These are phyloP conservation scores for Nematopogon swammerdamellus DNA, from an alignment of 2,888 invertebrate species.

Conservation along the genomic window DNA sequence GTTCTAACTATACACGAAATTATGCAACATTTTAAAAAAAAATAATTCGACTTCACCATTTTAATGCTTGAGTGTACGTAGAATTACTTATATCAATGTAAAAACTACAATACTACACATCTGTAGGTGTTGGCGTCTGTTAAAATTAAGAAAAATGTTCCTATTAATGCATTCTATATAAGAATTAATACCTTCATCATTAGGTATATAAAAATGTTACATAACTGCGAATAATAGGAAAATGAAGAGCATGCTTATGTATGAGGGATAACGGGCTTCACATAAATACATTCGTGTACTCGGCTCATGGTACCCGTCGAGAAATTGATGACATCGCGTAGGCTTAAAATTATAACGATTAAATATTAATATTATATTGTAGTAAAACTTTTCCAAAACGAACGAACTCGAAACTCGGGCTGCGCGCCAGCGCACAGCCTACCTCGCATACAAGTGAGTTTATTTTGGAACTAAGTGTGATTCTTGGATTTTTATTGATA, in stretches of 20 bases:
- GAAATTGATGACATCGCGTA: constrained; percentile 44
- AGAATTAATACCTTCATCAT: background rate
- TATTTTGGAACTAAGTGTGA: constrained; percentile 74
- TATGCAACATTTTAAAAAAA: background rate
- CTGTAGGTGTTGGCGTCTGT: background rate
- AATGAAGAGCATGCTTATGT: background rate
- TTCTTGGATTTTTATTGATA: constrained; percentile 64
- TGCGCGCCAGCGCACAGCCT: constrained; percentile 59
- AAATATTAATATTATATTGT: constrained; percentile 53
- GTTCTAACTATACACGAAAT: background rate
- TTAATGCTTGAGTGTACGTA: background rate
- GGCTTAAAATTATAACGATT: constrained; percentile 51
- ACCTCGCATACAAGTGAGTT: constrained; percentile 75
- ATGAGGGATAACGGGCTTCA: background rate
- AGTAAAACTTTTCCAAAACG: constrained; percentile 58
- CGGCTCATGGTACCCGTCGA: constrained; percentile 20
- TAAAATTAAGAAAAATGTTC: background rate
- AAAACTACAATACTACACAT: background rate
- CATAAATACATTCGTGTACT: background rate
- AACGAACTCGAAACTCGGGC: constrained; percentile 60
- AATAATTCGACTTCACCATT: background rate
- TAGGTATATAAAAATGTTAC: background rate
- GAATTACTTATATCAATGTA: background rate
- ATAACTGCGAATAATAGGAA: background rate
- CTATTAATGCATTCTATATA: background rate